These are phyloP conservation scores for Synanthedon tipuliformis DNA, from an alignment of 2,888 invertebrate species.

Conservation along the genomic window DNA sequence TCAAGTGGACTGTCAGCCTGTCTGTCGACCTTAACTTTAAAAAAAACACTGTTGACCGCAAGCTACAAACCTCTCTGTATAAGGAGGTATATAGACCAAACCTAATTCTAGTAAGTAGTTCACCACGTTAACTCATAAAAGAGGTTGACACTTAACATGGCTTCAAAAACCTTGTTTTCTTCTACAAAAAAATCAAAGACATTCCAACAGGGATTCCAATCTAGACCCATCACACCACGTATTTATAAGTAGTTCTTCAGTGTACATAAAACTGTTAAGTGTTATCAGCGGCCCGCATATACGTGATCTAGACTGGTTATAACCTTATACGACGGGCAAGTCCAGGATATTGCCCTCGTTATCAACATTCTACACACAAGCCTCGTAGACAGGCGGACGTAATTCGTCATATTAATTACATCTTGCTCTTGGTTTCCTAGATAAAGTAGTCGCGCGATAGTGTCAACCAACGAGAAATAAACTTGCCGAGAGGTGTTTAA, in stretches of 20 bases:
- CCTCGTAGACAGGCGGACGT: conserved; percentile 26
- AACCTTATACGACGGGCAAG: conserved; percentile 19
- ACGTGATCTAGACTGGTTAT: conserved; percentile 3
- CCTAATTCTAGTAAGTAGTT: no score
- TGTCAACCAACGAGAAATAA: conserved; percentile 5
- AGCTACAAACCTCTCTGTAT: no score
- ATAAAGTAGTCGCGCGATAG: conserved; percentile 20
- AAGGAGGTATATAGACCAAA: no score
- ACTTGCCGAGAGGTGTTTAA: background rate
- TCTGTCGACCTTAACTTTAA: no score
- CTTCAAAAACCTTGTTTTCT: no score
- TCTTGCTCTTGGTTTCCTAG: conserved; percentile 24
- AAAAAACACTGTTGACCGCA: no score
- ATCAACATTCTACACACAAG: conserved; percentile 30
- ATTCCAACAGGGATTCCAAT: no score
- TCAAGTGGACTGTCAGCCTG: no score
- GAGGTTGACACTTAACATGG: no score
- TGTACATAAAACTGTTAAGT: background rate
- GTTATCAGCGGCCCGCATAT: conserved; percentile 9
- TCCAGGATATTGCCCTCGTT: conserved; percentile 42
- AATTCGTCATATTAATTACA: conserved; percentile 31
- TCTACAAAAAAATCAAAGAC: no score
- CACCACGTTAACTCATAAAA: no score
- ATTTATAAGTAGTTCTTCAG: background rate
- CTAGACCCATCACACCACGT: no score